Evolutionary conservation across 2,797 vertebrate genomes (phyloP).

Genomic region (Pelochelys cantorii): DNA sequence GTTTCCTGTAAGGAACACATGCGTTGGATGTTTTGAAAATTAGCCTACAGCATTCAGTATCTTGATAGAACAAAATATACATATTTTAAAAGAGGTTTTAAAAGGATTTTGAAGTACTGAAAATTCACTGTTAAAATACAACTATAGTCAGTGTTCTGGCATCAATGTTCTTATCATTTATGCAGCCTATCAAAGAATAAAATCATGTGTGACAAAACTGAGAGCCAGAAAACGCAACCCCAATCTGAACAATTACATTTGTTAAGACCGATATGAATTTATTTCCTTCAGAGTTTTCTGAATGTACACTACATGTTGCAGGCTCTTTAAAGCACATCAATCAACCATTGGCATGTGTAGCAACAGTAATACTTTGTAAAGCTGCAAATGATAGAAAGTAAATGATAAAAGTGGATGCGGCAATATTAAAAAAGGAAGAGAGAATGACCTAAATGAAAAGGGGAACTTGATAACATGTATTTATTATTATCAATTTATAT

Average conservation of each 20-base stretch:
- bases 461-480: neutral
- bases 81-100: neutral
- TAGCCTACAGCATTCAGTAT: neutral
- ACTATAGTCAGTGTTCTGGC: constrained; percentile 1
- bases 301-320: constrained; percentile 72
- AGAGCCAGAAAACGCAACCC: constrained; percentile 70
- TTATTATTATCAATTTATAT: neutral
- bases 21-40: neutral
- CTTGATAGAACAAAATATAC: neutral
- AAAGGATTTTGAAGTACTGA: neutral
- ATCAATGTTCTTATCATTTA: constrained; percentile 67
- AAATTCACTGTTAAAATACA: neutral
- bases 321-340: constrained; percentile 74
- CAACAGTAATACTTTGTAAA: constrained; percentile 78
- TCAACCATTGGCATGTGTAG: constrained; percentile 76
- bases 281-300: constrained; percentile 82
- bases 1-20: neutral
- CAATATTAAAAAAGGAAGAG: constrained; percentile 44
- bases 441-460: too few relatives aligned
- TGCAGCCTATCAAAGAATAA: constrained; percentile 74
- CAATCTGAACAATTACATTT: constrained; percentile 68
- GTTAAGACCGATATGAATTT: constrained; percentile 82
- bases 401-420: constrained; percentile 80
- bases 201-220: constrained; percentile 57
- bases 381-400: constrained; percentile 84